Base-by-base conservation (phyloP, 2,113 vertebrate species). In the Cinclus mexicanus region DNA sequence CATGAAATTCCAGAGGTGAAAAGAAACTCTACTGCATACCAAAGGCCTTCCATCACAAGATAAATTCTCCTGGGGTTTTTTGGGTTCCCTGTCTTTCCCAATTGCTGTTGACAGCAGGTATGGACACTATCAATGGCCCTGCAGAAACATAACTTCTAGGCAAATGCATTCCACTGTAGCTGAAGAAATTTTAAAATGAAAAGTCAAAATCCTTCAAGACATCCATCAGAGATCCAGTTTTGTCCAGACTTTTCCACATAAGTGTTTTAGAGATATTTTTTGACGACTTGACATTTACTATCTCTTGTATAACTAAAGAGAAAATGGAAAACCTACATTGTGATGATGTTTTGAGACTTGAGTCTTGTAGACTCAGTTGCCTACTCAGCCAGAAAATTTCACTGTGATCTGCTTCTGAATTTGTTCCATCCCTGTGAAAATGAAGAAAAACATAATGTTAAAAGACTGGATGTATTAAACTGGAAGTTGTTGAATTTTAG, bases 21-120 rank as follows among this genome's bases (percentile, higher is more conserved):
- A 90, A 95, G 57, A 93, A 93, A 87, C 12, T 91, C 70, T 85
- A 22, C 29, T 59, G 42, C 89, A 65, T 79, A 85, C 67, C 53
- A 82, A 42, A 57, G 85, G 68, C 22, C 23, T 95, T 69, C 49
- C 47, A 72, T 53, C 41, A 84, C 31, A 76, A 71, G 23, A 6
- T 29, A 79, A 86, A 84, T 72, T 72, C 29, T 93, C n/a, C 53
- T 50, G n/a, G 10, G 24, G 0, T 14, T 71, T 86, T 81, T 59
- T 24, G 39, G 19, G 15, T 41, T 35, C 46, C 24, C 28, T 61
- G 20, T 41, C 39, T 84, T 91, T 53, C 41, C 46, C 31, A 71
- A 0, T 24, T 47, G 7, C 35, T 21, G 8, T 14, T 87, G 37
- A 46, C 20, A 84, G 19, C 15, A 79, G 17, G 10, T 28, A 53